Percentiles rank a stretch among this genome's conserved stretches.
phyloP scores from a whole-genome alignment of 2,797 vertebrate species.

The Centropyge bicolor region DNA sequence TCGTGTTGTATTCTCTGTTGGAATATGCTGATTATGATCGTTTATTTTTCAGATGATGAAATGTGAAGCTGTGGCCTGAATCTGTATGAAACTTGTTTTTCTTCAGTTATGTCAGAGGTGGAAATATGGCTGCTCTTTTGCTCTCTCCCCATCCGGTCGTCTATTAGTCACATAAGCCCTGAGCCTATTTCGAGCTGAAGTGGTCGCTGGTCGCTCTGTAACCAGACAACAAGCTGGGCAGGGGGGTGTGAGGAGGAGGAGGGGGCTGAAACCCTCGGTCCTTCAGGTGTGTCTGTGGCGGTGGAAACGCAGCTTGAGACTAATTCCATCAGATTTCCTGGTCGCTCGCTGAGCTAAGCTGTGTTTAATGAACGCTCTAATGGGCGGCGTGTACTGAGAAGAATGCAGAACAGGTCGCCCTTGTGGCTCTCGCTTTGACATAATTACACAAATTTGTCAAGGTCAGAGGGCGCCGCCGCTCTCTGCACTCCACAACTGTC shows the following conservation, averaged over 20 bases:
- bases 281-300: conserved; percentile 68
- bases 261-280: conserved; percentile 45
- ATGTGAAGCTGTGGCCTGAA: neutral
- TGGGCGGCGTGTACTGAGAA: conserved; percentile 78
- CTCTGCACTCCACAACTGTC: conserved; percentile 35
- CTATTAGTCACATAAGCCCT: conserved; percentile 34
- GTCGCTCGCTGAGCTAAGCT: conserved; percentile 85
- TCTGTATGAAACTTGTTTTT: neutral
- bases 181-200: conserved; percentile 30
- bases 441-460: conserved; percentile 81
- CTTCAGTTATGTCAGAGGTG: conserved; percentile 33
- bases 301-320: conserved; percentile 82
- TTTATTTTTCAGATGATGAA: conserved; percentile 5
- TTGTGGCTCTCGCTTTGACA: conserved; percentile 62
- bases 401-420: conserved; percentile 82
- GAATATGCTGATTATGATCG: neutral
- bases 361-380: conserved; percentile 87
- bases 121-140: conserved; percentile 42
- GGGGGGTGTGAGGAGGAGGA: neutral
- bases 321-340: conserved; percentile 86
- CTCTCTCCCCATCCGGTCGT: neutral
- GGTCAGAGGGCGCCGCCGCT: conserved; percentile 62
- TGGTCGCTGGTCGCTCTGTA: conserved; percentile 24
- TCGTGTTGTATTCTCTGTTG: neutral
- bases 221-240: conserved; percentile 31